A percentile compares a stretch with the other conserved stretches of the same genome.
These are phyloP conservation scores for Rotaria sp. DNA, from an alignment of 2,888 invertebrate species.

Conservation along the genomic window DNA sequence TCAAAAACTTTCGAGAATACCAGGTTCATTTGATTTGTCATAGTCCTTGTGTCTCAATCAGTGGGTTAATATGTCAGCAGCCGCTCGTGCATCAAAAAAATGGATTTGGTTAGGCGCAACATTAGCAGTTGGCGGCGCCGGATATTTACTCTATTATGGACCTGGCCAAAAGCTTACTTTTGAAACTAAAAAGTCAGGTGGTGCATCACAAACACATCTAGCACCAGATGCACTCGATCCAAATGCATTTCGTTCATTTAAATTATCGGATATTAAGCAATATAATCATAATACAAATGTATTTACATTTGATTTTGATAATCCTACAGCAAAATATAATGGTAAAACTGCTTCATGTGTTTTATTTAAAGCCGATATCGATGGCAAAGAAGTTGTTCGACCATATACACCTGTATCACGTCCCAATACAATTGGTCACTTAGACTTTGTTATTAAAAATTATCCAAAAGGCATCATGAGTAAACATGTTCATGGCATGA, in stretches of 20 bases:
- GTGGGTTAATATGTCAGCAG: background rate
- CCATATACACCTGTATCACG: constrained; percentile 12
- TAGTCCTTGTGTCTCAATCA: background rate
- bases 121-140: background rate
- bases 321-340: constrained; percentile 21
- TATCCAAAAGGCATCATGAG: background rate
- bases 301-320: constrained; percentile 5
- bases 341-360: constrained; percentile 10
- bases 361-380: background rate
- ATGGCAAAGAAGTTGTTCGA: background rate
- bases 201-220: background rate
- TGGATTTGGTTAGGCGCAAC: background rate
- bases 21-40: no score
- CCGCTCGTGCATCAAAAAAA: constrained; percentile 12
- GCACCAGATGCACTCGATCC: constrained; percentile 9
- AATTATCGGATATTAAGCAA: background rate
- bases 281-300: constrained; percentile 21
- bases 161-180: background rate
- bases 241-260: constrained; percentile 1
- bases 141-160: background rate
- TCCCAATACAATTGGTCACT: background rate
- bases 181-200: background rate
- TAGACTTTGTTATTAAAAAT: background rate
- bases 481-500: background rate
- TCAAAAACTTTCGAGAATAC: no score